Evolutionary conservation across 2,888 invertebrate species (phyloP).

Genomic region (Timema cristinae): DNA sequence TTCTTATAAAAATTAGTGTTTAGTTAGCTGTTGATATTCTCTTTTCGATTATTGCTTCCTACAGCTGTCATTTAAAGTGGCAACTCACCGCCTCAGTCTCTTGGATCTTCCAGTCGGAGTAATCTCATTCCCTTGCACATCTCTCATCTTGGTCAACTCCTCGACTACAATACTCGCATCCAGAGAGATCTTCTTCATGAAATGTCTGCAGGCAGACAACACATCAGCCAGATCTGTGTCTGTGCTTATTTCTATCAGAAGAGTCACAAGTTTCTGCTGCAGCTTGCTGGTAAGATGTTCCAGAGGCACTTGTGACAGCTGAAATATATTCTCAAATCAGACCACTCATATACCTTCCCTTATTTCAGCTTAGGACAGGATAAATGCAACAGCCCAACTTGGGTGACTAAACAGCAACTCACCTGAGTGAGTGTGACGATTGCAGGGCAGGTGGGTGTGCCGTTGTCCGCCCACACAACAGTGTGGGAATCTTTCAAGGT

Average conservation of each 20-base stretch:
- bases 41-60: too few species aligned
- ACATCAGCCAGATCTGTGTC: conserved; percentile 55
- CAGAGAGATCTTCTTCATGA: conserved; percentile 63
- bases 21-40: too few species aligned
- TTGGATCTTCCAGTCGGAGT: too few species aligned
- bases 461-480: conserved; percentile 39
- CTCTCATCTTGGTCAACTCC: conserved; percentile 11
- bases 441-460: conserved; percentile 47
- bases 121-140: background rate
- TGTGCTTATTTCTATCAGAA: conserved; percentile 22
- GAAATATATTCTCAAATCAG: too few species aligned
- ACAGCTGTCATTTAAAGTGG: too few species aligned
- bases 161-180: conserved; percentile 50
- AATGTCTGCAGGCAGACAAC: conserved; percentile 56
- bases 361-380: too few species aligned
- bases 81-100: too few species aligned
- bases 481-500: conserved; percentile 30
- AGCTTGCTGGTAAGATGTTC: background rate
- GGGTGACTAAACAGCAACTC: too few species aligned
- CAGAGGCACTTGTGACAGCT: too few species aligned
- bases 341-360: too few species aligned
- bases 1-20: too few species aligned
- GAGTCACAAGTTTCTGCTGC: conserved; percentile 10
- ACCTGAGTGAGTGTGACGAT: conserved; percentile 51
- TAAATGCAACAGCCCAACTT: too few species aligned